Evolutionary conservation across 2,113 vertebrate genomes (phyloP).

Genomic region (Drymodes brunneopygia): DNA sequence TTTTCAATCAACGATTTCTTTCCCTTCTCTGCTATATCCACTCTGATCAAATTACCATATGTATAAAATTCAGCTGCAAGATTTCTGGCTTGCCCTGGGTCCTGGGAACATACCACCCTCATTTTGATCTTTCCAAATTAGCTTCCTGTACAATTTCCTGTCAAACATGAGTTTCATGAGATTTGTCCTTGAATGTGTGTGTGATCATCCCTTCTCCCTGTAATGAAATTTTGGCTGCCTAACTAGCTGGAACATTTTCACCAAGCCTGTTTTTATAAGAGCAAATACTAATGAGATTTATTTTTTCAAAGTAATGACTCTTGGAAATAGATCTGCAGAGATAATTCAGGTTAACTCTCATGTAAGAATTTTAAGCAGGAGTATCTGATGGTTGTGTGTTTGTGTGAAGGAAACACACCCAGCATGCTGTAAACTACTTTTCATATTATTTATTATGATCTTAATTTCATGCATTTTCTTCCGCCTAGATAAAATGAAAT

Average conservation of each 20-base stretch:
- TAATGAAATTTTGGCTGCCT: slow-evolving; percentile 16
- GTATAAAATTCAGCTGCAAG: slow-evolving; percentile 61
- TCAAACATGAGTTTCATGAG: slow-evolving; percentile 67
- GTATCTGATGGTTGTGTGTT: not conserved
- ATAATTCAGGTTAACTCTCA: slow-evolving; percentile 10
- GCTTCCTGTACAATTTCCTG: slow-evolving; percentile 73
- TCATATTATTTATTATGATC: not conserved
- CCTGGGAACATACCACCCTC: slow-evolving; percentile 72
- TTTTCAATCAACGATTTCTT: slow-evolving; percentile 2
- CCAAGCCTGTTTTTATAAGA: not conserved
- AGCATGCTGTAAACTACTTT: not conserved
- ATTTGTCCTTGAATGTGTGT: slow-evolving; percentile 58
- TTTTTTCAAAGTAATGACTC: slow-evolving; percentile 3
- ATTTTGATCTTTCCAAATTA: slow-evolving; percentile 72
- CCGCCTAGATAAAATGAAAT: not conserved
- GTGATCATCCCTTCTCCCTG: slow-evolving; percentile 38
- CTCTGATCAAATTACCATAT: slow-evolving; percentile 51
- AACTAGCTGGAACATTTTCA: slow-evolving; percentile 45
- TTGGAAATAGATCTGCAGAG: not conserved
- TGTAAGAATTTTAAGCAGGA: not conserved
- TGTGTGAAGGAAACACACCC: not conserved
- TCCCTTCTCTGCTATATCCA: not conserved
- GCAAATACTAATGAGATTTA: slow-evolving; percentile 1
- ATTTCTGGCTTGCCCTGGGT: slow-evolving; percentile 56
- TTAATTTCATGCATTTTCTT: not conserved